Evolutionary conservation across 1,140 invertebrate genomes (phyloP), one percentile per base, ranked within the genome.

Genomic region (Drosophila melanica): DNA sequence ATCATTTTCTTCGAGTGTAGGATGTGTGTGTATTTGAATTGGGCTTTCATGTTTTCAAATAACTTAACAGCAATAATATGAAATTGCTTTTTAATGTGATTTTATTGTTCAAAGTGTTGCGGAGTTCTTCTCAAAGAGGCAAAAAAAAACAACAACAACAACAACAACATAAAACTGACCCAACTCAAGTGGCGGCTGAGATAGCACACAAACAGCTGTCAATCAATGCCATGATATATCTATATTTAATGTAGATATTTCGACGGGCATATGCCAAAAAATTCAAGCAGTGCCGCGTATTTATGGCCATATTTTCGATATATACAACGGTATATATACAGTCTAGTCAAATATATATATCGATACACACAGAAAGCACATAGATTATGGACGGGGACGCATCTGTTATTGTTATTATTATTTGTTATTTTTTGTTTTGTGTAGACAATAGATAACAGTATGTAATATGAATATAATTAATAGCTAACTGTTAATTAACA

Each of bases 381-480:
- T 35, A 35, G 33, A 35, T 35, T 35, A 35, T 35, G 33, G 9
- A 2, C 9, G 10, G 33, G 10, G 33, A 27, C 55, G n/a, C 51
- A 70, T 70, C 60, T 64, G 67, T 55, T 63, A 39, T 47, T 41
- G 33, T 33, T 33, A 60, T 50, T 60, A 50, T 30, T 68, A 59
- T 60, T 27, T 45, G 27, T 78, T 14, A 48, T 35, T 27, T 54
- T 23, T 5, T n/a, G 20, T 53, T 39, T 10, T 30, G 35, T 39
- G 20, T 37, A 11, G 50, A 53, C 23, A 64, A 64, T 48, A 65
- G 60, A 55, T 42, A 71, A 51, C 41, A 50, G n/a, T 58, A 63
- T 81, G 73, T 87, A 80, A 89, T 87, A 74, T 79, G 79, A 69
- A 87, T 89, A 84, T 87, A 87, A 87, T 87, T 87, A 87, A 87